Evolutionary conservation across 2,113 vertebrate genomes (phyloP).

Genomic region (Anser cygnoides): DNA sequence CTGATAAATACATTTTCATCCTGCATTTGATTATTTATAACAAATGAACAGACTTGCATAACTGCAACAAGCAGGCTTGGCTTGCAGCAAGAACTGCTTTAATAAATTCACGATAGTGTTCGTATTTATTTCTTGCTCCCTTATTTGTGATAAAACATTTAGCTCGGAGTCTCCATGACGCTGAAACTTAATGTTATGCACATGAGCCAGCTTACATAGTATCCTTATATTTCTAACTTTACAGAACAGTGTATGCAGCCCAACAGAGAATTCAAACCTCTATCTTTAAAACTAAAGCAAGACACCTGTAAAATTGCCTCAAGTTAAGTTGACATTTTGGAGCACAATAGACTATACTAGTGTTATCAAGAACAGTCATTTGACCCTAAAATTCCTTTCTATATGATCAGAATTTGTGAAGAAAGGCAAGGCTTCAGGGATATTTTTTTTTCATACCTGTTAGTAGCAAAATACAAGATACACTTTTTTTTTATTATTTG

Average conservation of each 20-base stretch:
- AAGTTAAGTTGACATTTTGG: neutral
- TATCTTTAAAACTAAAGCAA: neutral
- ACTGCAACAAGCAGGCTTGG: neutral
- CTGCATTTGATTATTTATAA: neutral
- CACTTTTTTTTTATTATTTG: neutral
- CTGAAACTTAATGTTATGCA: neutral
- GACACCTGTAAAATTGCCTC: neutral
- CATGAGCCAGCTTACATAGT: neutral
- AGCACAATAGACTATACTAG: neutral
- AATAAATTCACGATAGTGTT: neutral
- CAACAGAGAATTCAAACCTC: neutral
- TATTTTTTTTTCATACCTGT: neutral
- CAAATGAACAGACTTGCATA: neutral
- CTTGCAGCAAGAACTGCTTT: neutral
- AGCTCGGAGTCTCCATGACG: neutral
- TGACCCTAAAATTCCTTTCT: neutral
- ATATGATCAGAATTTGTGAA: neutral
- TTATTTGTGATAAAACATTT: neutral
- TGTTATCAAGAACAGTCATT: neutral
- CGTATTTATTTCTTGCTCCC: neutral
- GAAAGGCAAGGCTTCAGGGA: neutral
- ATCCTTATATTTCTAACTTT: fast-evolving
- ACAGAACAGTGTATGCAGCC: neutral
- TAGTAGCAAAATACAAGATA: neutral
- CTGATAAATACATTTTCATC: neutral